Evolutionary conservation across 2,113 vertebrate genomes (phyloP).

Genomic region (Cranoglanis bouderius): DNA sequence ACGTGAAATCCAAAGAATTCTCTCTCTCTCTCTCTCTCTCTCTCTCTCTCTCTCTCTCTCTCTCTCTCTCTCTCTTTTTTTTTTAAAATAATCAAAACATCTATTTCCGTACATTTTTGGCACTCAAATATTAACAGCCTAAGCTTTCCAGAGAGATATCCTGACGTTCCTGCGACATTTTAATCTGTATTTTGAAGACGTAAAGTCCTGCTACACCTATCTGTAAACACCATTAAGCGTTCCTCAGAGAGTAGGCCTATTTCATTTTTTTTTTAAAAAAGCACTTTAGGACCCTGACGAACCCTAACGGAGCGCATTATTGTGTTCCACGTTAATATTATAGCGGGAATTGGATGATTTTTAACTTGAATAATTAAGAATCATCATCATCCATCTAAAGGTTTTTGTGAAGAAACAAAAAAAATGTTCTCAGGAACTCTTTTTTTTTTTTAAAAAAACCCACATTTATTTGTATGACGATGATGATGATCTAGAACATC

Average conservation of each 20-base stretch:
- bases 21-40: too few relatives aligned
- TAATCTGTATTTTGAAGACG: background rate
- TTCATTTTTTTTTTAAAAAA: background rate
- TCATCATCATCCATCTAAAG: background rate
- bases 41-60: too few relatives aligned
- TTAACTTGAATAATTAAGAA: background rate
- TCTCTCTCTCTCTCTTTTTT: too few relatives aligned
- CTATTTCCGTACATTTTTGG: background rate
- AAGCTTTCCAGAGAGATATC: background rate
- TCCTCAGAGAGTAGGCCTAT: background rate
- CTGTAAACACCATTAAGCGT: background rate
- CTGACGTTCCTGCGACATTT: background rate
- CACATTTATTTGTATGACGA: background rate
- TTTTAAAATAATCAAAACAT: too few relatives aligned
- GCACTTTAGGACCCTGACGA: background rate
- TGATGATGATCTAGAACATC: background rate
- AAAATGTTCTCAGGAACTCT: background rate
- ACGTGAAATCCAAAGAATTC: background rate
- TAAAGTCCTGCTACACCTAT: background rate
- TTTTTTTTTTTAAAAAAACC: background rate
- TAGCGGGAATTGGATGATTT: background rate
- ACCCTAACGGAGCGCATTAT: background rate
- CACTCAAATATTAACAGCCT: background rate
- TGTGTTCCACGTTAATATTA: background rate
- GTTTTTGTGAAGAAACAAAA: background rate